Evolutionary conservation across 2,888 invertebrate species (phyloP), one percentile per base, ranked within the genome.

Genomic region (Oeneis ivallda): DNA sequence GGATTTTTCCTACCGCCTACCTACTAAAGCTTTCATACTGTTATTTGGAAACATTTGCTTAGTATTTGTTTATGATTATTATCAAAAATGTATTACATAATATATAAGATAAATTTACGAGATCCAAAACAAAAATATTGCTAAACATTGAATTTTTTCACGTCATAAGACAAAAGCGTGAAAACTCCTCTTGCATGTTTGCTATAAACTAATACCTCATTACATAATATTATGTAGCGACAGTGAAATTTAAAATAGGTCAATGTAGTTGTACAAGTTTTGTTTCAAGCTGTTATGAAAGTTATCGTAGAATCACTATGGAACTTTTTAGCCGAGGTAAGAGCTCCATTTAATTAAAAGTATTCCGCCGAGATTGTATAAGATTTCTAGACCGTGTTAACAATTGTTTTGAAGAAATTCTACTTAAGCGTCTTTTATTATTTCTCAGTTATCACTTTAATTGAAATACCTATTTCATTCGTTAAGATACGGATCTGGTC

Each of bases 321-420:
- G 57, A 57, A 67, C 53, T 65, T 67, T 65, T 45, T 34, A 62
- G 58, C 13, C 61, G 66, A 68, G 65, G 72, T 67, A 68, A 64
- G 62, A 66, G 67, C 68, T 72, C 70, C 65, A 70, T 72, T 73
- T 73, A 73, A 73, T 73, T 72, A 71, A 71, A 71, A 71, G 70
- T 70, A 70, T 71, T 66, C 70, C 66, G 39, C 39, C 17, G 65
- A 68, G 67, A 58, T 64, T 67, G 65, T 67, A 61, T 64, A 54
- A 64, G 67, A 67, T 64, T 67, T 57, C 57, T 49, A 63, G 34
- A 26, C 45, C 32, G 58, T 53, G 53, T 58, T 58, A 32, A 58
- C 32, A 45, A 45, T 45, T 45, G 58, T 45, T 58, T 58, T 34
- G 26, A 58, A 41, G 41, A 53, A 53, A 53, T 53, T 37, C 37